A percentile compares a stretch with the other conserved stretches of the same genome.
Evolutionary conservation across 2,888 invertebrate species (phyloP).

Genomic region (Leucozona laternaria): DNA sequence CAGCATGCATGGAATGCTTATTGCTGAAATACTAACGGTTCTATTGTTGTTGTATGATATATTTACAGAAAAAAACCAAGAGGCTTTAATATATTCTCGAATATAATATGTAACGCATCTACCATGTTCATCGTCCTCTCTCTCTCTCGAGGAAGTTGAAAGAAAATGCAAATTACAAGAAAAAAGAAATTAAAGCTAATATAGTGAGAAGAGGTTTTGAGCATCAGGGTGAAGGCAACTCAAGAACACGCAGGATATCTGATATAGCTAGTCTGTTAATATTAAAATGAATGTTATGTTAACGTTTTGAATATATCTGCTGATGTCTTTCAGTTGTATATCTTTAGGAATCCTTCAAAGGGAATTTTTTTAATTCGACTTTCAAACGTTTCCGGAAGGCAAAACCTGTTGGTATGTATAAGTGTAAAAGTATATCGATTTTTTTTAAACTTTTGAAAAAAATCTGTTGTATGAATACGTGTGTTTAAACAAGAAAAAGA

Average conservation of each 20-base stretch:
- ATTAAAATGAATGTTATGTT: constrained; percentile 15
- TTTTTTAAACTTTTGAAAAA: neutral
- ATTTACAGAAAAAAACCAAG: neutral
- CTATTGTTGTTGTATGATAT: constrained; percentile 6
- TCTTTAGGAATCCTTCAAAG: neutral
- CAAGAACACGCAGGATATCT: neutral
- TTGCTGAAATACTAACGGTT: constrained; percentile 24
- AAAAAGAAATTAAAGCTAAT: constrained; percentile 12
- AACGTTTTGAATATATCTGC: constrained; percentile 17
- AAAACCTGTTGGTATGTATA: neutral
- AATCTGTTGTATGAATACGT: neutral
- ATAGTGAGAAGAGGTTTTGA: neutral
- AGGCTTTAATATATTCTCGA: neutral
- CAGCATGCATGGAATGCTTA: constrained; percentile 57
- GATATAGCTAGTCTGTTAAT: neutral
- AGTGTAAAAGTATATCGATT: neutral
- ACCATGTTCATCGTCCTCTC: neutral
- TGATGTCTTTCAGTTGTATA: neutral
- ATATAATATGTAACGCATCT: neutral
- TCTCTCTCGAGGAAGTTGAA: neutral
- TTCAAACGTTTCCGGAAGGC: neutral
- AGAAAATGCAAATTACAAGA: constrained; percentile 23
- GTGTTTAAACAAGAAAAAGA: neutral
- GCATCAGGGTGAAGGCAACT: too few relatives aligned
- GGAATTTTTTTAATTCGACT: neutral